Conservation (phyloP, 2,888 invertebrate species). For the Meloe dianella region DNA sequence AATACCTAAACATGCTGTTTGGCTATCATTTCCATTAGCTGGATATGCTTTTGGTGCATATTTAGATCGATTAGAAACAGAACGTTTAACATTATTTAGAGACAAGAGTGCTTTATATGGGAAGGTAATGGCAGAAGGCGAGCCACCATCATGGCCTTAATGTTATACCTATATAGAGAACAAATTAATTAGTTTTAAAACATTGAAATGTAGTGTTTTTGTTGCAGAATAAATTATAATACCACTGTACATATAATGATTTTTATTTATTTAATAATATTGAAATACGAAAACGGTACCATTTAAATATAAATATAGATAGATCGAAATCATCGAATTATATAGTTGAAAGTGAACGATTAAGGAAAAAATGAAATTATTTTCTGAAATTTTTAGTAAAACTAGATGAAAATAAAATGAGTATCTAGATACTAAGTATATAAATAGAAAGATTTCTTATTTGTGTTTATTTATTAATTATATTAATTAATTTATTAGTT, state of each 20-base stretch:
- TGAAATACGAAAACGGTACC: too few species aligned
- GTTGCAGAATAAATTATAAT: background rate
- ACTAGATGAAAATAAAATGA: too few species aligned
- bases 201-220: background rate
- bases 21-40: conserved; percentile 63
- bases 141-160: conserved; percentile 76
- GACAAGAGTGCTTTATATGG: conserved; percentile 83
- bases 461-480: too few species aligned
- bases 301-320: too few species aligned
- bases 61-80: conserved; percentile 73
- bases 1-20: conserved; percentile 61
- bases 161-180: too few species aligned
- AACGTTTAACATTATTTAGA: conserved; percentile 74
- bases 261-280: background rate
- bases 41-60: conserved; percentile 69
- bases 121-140: conserved; percentile 67
- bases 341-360: too few species aligned
- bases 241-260: background rate
- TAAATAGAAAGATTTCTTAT: too few species aligned
- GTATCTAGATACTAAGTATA: too few species aligned
- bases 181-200: background rate
- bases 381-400: too few species aligned
- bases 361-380: too few species aligned
- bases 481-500: too few species aligned
- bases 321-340: too few species aligned